These are phyloP conservation scores for Balaeniceps rex DNA, from an alignment of 2,113 vertebrate genomes.

Conservation along the genomic window DNA sequence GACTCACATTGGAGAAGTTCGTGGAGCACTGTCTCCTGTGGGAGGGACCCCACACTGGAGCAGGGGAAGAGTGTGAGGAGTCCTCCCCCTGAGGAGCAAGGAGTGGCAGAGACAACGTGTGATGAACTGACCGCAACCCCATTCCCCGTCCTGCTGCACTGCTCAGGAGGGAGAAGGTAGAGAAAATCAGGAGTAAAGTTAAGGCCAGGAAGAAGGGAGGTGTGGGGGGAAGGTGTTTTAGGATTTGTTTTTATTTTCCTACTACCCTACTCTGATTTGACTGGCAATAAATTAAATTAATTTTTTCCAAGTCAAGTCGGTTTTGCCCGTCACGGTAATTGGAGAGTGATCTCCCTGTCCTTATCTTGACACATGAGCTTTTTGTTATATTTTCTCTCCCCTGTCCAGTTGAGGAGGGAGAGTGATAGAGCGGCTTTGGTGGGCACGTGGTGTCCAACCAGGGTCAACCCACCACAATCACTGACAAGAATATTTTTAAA, in stretches of 20 bases:
- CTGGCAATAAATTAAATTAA: background rate
- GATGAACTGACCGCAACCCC: background rate
- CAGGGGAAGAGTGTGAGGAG: background rate
- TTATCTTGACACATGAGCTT: background rate
- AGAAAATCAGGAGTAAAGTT: background rate
- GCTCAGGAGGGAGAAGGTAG: background rate
- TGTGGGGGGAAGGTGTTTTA: background rate
- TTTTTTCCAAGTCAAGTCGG: background rate
- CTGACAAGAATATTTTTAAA: background rate
- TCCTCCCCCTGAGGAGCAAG: background rate
- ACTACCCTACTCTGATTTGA: background rate
- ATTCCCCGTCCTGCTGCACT: accelerated
- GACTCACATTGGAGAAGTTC: background rate
- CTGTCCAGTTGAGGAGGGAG: background rate
- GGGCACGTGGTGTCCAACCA: background rate
- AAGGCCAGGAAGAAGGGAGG: background rate
- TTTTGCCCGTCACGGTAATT: background rate
- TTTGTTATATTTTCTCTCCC: background rate
- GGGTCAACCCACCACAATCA: background rate
- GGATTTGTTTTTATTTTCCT: background rate
- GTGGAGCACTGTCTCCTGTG: background rate
- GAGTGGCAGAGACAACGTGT: background rate
- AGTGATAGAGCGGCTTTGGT: background rate
- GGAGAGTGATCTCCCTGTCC: background rate
- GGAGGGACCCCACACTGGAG: background rate